Base-by-base conservation (phyloP, 2,113 vertebrate genomes). In the Scophthalmus maximus region DNA sequence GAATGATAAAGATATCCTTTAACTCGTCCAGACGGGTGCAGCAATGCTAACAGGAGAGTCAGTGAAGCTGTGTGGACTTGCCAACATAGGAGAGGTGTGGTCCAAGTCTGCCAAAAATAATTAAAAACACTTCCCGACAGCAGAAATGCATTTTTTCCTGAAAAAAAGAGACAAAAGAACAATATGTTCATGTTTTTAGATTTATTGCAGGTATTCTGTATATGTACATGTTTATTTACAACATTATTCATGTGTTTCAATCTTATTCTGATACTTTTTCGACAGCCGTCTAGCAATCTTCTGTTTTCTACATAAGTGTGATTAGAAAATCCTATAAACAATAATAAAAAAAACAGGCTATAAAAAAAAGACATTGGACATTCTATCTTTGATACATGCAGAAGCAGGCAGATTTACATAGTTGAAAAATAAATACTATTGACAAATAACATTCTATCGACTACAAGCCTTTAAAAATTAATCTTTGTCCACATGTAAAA, bases 381-480 rank as follows among this genome's bases (percentile, higher is more conserved):
- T 78, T 73, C 86, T 85, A 87, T 82, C 68, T 75, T 83, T 80
- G 46, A 83, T 77, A 86, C 82, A 88, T 87, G 72, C 83, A 73
- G 36, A 30, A 83, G 66, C 63, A 78, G 83, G 80, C 58, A 64
- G 63, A 79, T 92, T 90, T 82, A 89, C 78, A 88, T 81, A 80
- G 82, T 73, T 89, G 76, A 82, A 80, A 89, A 93, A 95, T 95
- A 95, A 95, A 94, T 94, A 94, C 91, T 93, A 92, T 94, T 86
- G 88, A 93, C 90, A 93, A 86, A 84, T 63, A 86, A 82, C 78
- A 88, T 83, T 89, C 78, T 88, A 85, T 83, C 69, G 81, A 87
- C 83, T 88, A 90, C 79, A 79, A 82, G 75, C 71, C 76, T 85
- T 81, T 79, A 55, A 63, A 81, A 73, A 79, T 76, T 38, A 70